Conservation (phyloP, 2,888 invertebrate genomes). For the Diploptera punctata region DNA sequence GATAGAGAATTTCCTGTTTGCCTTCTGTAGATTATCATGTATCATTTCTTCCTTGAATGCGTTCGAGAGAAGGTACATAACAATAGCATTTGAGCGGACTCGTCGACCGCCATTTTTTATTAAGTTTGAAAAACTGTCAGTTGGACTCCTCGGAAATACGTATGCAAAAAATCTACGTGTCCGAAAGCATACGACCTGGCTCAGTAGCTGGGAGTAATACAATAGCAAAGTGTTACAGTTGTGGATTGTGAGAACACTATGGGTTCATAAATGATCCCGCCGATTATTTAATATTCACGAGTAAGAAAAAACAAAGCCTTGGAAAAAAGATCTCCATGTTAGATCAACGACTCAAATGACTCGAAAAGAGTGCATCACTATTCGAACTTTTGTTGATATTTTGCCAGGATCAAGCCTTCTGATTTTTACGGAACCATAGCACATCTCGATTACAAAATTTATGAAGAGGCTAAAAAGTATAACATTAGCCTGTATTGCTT, state of each 20-base stretch:
- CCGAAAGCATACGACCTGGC: background rate
- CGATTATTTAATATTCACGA: constrained; percentile 11
- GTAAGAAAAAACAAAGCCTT: constrained; percentile 17
- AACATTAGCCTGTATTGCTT: constrained; percentile 44
- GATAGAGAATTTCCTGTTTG: constrained; percentile 1
- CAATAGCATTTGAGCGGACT: too few species aligned
- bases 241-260: constrained; percentile 16
- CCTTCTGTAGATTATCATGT: constrained; percentile 1
- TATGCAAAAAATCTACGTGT: too few species aligned
- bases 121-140: background rate
- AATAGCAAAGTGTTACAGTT: constrained; percentile 1
- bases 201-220: background rate
- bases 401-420: constrained; percentile 42
- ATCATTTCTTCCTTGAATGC: too few species aligned
- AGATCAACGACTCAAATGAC: constrained; percentile 45
- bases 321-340: constrained; percentile 40
- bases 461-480: constrained; percentile 41
- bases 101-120: background rate
- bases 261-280: constrained; percentile 22
- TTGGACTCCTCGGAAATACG: too few species aligned
- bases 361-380: constrained; percentile 45
- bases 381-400: constrained; percentile 42
- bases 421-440: constrained; percentile 44
- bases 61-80: too few species aligned
- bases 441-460: constrained; percentile 44